Base-by-base conservation (phyloP, 1,140 invertebrate species). In the Monomorium pharaonis region DNA sequence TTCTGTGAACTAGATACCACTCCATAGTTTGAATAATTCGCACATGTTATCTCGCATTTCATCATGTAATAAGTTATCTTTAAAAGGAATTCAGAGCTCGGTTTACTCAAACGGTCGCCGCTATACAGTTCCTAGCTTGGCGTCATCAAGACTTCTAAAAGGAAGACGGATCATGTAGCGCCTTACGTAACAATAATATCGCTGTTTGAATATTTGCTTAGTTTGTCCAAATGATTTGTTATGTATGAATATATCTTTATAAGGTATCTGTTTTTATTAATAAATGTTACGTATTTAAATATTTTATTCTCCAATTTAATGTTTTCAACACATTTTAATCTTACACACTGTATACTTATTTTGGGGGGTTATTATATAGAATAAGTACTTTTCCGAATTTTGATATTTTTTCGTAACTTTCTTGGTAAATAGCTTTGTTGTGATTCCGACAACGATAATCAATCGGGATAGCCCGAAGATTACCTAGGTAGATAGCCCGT, bases 121-220 rank as follows among this genome's bases (percentile, higher is more conserved):
- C 99, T 93, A 93, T 99, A 58, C 98, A 99, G 94, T 98, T 98
- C 93, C 95, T n/a, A n/a, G n/a, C n/a, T 99, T 24, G 98, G 98
- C n/a, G 99, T 98, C 93, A 97, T 99, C 63, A 98, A 98, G 93
- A 96, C 97, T 56, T 98, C 98, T 0, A 97, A 97, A 93, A 96
- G 97, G 83, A 99, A 99, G 95, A 97, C 97, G 51, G 98, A 99
- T 95, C 98, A 99, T 95, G 98, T 98, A 9, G 85, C 96, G 98
- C 54, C 95, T 98, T n/a, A 98, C 98, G 24, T 98, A 60, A 88
- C 27, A 49, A 88, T 70, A 51, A 58, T 75, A 65, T 30, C 42
- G 47, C 18, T 51, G 10, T 54, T 86, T 49, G 14, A 58, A 69
- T 44, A 18, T 49, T 18, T 54, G 9, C 37, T 18, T 14, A 33